phyloP scores from a whole-genome alignment of 2,113 vertebrate genomes.

The Crotalus viridis region DNA sequence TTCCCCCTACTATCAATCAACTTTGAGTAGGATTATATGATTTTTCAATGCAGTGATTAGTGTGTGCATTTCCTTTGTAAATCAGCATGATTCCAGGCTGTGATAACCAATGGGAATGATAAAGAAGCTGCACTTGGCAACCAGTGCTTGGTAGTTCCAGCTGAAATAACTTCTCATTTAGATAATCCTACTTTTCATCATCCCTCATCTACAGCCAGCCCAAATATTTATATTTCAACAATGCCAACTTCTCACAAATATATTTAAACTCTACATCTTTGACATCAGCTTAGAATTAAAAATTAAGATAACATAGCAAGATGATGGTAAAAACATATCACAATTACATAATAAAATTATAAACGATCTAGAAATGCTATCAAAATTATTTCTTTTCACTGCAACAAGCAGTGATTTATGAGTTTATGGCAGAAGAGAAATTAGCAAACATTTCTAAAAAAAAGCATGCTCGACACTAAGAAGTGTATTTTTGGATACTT shows the following conservation, averaged over 20 bases:
- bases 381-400: neutral
- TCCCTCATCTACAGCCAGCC: neutral
- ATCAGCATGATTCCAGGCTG: neutral
- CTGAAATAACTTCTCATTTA: neutral
- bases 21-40: neutral
- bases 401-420: neutral
- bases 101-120: neutral
- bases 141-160: neutral
- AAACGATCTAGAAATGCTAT: neutral
- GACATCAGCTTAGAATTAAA: neutral
- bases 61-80: neutral
- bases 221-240: neutral
- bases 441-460: neutral
- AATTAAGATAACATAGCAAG: neutral
- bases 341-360: neutral
- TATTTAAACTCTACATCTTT: neutral
- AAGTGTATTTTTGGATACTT: neutral
- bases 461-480: neutral
- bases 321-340: neutral
- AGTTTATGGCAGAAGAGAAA: neutral
- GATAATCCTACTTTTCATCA: neutral
- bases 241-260: neutral
- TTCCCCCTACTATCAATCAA: neutral
- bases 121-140: neutral
- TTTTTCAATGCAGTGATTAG: neutral